phyloP scores from a whole-genome alignment of 2,888 invertebrate genomes.

The Scaptomyza tumidula region DNA sequence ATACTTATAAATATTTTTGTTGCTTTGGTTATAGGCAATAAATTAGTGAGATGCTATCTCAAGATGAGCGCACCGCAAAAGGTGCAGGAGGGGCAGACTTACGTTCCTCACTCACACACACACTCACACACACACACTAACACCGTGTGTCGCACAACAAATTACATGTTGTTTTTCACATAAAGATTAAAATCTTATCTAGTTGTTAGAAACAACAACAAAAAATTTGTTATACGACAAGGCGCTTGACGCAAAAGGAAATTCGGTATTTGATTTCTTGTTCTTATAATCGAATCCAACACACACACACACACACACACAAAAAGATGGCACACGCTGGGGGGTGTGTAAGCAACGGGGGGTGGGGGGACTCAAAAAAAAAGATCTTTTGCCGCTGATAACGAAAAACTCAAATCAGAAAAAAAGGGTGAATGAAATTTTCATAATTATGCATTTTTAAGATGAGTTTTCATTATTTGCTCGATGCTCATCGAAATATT shows the following conservation, averaged over 20 bases:
- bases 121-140: slow-evolving; percentile 24
- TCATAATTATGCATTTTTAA: slow-evolving; percentile 58
- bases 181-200: slow-evolving; percentile 83
- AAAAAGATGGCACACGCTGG: slow-evolving; percentile 80
- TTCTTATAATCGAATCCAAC: slow-evolving; percentile 52
- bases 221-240: slow-evolving; percentile 73
- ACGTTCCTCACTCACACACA: slow-evolving; percentile 41
- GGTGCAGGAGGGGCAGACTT: slow-evolving; percentile 21
- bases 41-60: slow-evolving; percentile 79
- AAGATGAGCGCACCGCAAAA: slow-evolving; percentile 63
- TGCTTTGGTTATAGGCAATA: slow-evolving; percentile 74
- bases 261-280: slow-evolving; percentile 43
- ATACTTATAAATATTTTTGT: slow-evolving; percentile 51
- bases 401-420: slow-evolving; percentile 21
- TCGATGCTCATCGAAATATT: too few relatives aligned
- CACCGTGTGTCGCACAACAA: slow-evolving; percentile 61
- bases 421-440: slow-evolving; percentile 69
- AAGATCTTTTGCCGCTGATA: slow-evolving; percentile 60
- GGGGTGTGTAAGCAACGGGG: slow-evolving; percentile 69
- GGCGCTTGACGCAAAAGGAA: slow-evolving; percentile 75
- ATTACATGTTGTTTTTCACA: slow-evolving; percentile 83
- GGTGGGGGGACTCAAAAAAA: background rate
- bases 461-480: slow-evolving; percentile 50
- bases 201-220: slow-evolving; percentile 62
- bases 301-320: background rate